phyloP scores from a whole-genome alignment of 2,797 vertebrate species.

The Staurois parvus region DNA sequence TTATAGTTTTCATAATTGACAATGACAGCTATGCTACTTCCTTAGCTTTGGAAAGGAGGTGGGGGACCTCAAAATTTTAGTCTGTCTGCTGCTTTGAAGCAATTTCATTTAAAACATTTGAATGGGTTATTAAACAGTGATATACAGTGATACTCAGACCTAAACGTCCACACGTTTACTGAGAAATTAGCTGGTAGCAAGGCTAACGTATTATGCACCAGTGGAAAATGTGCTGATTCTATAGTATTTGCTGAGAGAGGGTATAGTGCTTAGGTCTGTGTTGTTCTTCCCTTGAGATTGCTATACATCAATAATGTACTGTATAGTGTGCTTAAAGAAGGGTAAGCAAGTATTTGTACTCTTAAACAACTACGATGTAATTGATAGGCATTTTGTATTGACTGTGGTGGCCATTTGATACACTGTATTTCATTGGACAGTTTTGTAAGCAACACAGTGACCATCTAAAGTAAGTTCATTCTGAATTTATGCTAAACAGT shows the following conservation, averaged over 20 bases:
- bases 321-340: background rate
- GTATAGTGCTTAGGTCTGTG: slow-evolving; percentile 10
- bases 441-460: background rate
- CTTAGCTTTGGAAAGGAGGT: slow-evolving; percentile 14
- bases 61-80: slow-evolving; percentile 25
- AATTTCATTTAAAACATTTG: background rate
- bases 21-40: slow-evolving; percentile 30
- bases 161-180: background rate
- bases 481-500: background rate
- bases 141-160: slow-evolving; percentile 2
- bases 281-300: slow-evolving; percentile 12
- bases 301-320: slow-evolving; percentile 35
- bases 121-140: slow-evolving; percentile 19
- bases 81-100: slow-evolving; percentile 14
- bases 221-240: slow-evolving; percentile 17
- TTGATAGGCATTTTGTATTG: background rate
- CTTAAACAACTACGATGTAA: background rate
- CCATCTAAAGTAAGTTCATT: background rate
- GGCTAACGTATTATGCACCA: background rate
- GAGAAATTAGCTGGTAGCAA: slow-evolving; percentile 25
- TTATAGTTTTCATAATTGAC: slow-evolving; percentile 46
- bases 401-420: background rate
- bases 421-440: background rate
- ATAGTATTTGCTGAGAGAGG: slow-evolving; percentile 5
- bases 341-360: background rate